phyloP scores from a whole-genome alignment of 2,797 vertebrate genomes.

The Thripadectes ignobilis region DNA sequence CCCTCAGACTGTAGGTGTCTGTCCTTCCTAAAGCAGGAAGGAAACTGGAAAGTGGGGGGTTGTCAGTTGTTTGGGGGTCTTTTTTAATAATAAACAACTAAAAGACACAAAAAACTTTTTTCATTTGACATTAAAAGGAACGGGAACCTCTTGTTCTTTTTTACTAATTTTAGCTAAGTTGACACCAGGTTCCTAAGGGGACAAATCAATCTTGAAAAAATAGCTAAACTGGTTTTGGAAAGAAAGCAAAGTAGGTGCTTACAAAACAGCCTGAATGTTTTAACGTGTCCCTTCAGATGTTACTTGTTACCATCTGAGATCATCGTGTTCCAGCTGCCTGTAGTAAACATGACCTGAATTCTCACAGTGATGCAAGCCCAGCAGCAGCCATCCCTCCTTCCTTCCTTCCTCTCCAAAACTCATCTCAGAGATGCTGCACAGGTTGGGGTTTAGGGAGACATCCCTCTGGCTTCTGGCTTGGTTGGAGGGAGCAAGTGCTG shows the following conservation, averaged over 20 bases:
- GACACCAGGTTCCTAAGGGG: not conserved
- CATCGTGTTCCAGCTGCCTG: constrained; percentile 55
- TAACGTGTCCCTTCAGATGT: constrained; percentile 52
- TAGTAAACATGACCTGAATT: constrained; percentile 68
- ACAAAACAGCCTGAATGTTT: constrained; percentile 37
- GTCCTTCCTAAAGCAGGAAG: not conserved
- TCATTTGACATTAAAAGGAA: not conserved
- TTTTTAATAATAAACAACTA: not conserved
- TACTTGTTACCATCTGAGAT: constrained; percentile 66
- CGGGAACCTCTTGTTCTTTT: not conserved
- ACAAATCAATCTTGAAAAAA: not conserved
- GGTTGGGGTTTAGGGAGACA: not conserved
- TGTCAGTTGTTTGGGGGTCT: not conserved
- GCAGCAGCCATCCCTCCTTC: not conserved
- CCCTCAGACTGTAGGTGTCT: not conserved
- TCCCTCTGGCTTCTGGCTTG: not conserved
- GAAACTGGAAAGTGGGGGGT: not conserved
- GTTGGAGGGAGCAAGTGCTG: not conserved
- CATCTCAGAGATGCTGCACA: not conserved
- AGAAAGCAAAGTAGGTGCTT: constrained; percentile 52
- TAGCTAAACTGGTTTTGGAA: not conserved
- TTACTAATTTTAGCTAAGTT: not conserved
- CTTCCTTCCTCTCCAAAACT: not conserved
- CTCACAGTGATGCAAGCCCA: not conserved
- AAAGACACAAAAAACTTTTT: not conserved